phyloP scores from a whole-genome alignment of 2,797 vertebrate genomes.

The Leucoraja ocellata region DNA sequence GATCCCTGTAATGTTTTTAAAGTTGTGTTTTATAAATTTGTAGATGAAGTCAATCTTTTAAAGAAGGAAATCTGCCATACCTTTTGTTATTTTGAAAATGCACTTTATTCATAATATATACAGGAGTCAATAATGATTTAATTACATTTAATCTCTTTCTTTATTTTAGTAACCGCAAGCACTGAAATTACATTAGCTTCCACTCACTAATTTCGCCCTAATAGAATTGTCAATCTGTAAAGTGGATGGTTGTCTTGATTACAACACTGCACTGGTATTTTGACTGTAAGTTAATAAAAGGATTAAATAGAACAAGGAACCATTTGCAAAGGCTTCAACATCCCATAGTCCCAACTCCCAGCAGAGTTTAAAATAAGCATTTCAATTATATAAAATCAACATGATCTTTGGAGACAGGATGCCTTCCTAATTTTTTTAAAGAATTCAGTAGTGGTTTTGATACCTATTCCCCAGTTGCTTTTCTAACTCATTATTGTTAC shows the following conservation, averaged over 20 bases:
- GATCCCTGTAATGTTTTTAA: not conserved
- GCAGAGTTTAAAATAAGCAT: conserved; percentile 20
- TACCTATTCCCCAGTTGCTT: conserved; percentile 25
- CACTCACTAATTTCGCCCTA: not conserved
- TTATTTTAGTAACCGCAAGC: not conserved
- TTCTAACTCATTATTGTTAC: conserved; percentile 30
- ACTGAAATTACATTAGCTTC: not conserved
- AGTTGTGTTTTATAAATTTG: not conserved
- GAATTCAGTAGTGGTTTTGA: conserved; percentile 36
- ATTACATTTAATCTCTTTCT: not conserved
- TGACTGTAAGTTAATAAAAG: not conserved
- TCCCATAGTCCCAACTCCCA: not conserved
- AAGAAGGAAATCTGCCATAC: too few relatives aligned
- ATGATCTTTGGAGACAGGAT: conserved; percentile 32
- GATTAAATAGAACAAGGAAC: not conserved
- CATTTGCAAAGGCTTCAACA: not conserved
- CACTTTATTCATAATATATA: too few relatives aligned
- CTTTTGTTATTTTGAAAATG: too few relatives aligned
- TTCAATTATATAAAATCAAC: conserved; percentile 32
- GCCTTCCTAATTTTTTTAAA: conserved; percentile 34
- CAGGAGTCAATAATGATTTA: too few relatives aligned
- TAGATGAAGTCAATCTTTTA: not conserved
- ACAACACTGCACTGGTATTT: not conserved
- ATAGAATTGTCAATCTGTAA: not conserved
- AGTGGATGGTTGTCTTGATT: not conserved